These are phyloP conservation scores for Anseranas semipalmata DNA, from an alignment of 2,113 vertebrate species.

Conservation along the genomic window DNA sequence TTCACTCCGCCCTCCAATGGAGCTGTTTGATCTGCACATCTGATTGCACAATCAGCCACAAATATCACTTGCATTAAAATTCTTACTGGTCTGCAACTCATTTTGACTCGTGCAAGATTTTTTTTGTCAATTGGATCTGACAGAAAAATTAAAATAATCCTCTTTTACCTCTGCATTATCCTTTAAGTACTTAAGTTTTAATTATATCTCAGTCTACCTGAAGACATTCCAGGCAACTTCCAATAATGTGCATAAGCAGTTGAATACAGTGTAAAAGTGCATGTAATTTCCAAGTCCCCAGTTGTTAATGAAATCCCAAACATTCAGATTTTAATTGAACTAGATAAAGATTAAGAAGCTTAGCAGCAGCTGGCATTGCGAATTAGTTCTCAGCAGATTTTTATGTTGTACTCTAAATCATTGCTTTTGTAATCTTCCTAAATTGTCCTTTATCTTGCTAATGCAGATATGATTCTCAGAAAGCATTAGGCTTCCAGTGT, in stretches of 20 bases:
- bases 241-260: constrained; percentile 24
- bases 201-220: constrained; percentile 73
- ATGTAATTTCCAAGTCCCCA: constrained; percentile 78
- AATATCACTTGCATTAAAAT: constrained; percentile 29
- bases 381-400: constrained; percentile 80
- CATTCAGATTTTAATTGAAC: constrained; percentile 87
- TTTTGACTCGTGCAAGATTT: neutral
- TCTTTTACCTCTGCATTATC: constrained; percentile 47
- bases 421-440: constrained; percentile 82
- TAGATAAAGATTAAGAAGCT: constrained; percentile 88
- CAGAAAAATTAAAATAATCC: constrained; percentile 60
- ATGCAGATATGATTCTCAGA: constrained; percentile 79
- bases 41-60: neutral
- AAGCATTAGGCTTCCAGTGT: constrained; percentile 65
- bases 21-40: neutral
- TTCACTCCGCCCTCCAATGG: neutral
- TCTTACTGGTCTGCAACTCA: neutral
- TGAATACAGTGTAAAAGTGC: constrained; percentile 53
- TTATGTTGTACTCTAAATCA: constrained; percentile 80
- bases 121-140: constrained; percentile 64
- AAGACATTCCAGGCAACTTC: constrained; percentile 53
- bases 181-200: constrained; percentile 69
- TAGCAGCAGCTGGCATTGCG: constrained; percentile 80
- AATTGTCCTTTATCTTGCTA: constrained; percentile 84
- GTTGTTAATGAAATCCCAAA: constrained; percentile 86